Evolutionary conservation across 2,888 invertebrate species (phyloP), one percentile per base, ranked within the genome.

Genomic region (Campaea margaritaria): DNA sequence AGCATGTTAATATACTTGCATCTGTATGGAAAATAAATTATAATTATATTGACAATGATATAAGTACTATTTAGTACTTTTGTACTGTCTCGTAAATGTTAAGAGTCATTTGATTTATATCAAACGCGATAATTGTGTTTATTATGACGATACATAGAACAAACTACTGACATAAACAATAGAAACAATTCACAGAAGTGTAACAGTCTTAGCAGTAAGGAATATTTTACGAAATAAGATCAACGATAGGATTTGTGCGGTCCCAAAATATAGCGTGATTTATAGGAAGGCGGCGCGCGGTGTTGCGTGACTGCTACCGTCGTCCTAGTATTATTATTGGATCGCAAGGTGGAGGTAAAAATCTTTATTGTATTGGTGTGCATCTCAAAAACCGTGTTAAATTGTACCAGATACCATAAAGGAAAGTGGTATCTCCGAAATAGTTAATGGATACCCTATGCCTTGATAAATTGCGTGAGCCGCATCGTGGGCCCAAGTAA

Each of bases 241-340:
- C 36, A 15, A 47, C 16, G 7, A 41, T 13, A 14, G 14, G 42
- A 27, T 55, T 48, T 38, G 8, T 47, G 34, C 47, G 44, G 56
- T 57, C 57, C 49, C 51, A 43, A 58, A 63, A 62, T 62, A 58
- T 53, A 54, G 42, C 46, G 44, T 63, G 56, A 63, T 67, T 61
- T 58, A 46, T 50, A 54, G 42, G 45, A 55, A 44, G 36, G 31
- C 42, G 5, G 57, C 66, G 60, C 74, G 7, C 27, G 21, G 57
- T 67, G 60, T 74, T 78, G 76, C 81, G 80, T 81, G 80, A 74
- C 76, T 65, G 75, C 75, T 74, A 76, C 78, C 21, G 21, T 21
- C 73, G 76, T 76, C 53, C 74, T 72, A 47, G 44, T 66, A 63
- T 67, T 72, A 72, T 74, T 72, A 61, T 69, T 73, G 55, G 71